Conservation (phyloP, 2,888 invertebrate species). For the Zonitis immaculata region DNA sequence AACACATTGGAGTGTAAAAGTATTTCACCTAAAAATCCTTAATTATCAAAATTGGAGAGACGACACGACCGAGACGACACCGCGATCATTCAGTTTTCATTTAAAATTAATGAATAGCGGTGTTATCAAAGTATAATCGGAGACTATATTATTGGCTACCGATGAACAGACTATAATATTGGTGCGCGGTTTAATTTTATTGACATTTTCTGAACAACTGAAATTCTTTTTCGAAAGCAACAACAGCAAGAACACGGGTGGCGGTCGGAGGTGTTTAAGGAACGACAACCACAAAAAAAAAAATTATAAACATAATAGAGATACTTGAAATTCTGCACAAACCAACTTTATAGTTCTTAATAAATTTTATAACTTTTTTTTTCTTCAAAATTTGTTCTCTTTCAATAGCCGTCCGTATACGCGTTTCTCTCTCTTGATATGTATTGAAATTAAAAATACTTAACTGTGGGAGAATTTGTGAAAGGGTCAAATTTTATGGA, state of each 20-base stretch:
- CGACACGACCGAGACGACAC: no score
- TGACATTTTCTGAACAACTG: constrained; percentile 39
- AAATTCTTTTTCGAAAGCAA: constrained; percentile 29
- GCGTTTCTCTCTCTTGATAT: no score
- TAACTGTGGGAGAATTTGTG: no score
- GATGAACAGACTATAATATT: constrained; percentile 34
- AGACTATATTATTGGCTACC: constrained; percentile 38
- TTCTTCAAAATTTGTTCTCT: no score
- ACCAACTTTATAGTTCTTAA: constrained; percentile 1
- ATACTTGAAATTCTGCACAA: constrained; percentile 27
- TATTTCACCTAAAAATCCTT: constrained; percentile 34
- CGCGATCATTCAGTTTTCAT: constrained; percentile 27
- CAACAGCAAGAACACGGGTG: constrained; percentile 30
- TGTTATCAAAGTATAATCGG: constrained; percentile 34
- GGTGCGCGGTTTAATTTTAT: constrained; percentile 33
- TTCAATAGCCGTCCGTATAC: no score
- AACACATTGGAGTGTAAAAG: constrained; percentile 38
- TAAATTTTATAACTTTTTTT: constrained; percentile 20
- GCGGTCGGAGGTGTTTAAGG: constrained; percentile 37
- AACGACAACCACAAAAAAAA: constrained; percentile 10
- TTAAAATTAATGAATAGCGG: constrained; percentile 34
- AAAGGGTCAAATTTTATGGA: no score
- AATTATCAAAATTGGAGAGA: constrained; percentile 27
- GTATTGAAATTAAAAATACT: no score
- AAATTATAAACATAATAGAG: constrained; percentile 16